Conservation (phyloP, 2,888 invertebrate species). For the Rhagium mordax region DNA sequence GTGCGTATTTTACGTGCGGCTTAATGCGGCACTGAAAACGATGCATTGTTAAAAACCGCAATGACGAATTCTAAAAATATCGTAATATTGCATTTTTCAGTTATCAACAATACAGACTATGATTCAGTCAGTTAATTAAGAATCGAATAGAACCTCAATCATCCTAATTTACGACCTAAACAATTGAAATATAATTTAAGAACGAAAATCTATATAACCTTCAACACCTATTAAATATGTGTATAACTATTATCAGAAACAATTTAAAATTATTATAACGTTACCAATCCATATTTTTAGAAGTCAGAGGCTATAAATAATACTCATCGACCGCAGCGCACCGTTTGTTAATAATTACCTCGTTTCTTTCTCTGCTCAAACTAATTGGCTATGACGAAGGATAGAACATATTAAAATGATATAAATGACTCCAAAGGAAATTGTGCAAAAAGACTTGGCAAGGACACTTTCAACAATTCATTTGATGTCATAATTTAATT, state of each 20-base stretch:
- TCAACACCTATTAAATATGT: neutral
- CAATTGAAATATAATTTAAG: neutral
- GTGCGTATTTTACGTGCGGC: neutral
- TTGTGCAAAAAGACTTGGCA: neutral
- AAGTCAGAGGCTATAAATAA: constrained; percentile 41
- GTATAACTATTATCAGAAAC: neutral
- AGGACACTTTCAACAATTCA: neutral
- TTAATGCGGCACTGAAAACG: neutral
- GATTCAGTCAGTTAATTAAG: constrained; percentile 11
- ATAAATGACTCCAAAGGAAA: neutral
- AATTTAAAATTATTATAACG: neutral
- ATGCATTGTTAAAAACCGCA: constrained; percentile 18
- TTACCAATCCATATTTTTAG: constrained; percentile 1
- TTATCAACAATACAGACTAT: constrained; percentile 14
- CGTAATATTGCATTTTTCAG: constrained; percentile 7
- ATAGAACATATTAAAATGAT: neutral
- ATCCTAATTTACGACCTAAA: neutral
- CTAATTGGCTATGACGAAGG: neutral
- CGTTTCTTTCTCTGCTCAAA: constrained; percentile 20
- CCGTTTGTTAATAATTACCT: constrained; percentile 40
- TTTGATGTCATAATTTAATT: neutral
- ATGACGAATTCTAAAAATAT: constrained; percentile 7
- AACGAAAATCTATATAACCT: neutral
- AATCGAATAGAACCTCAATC: neutral
- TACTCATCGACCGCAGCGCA: constrained; percentile 38